These are phyloP conservation scores for Poecilia wingei DNA, from an alignment of 2,797 vertebrate species.

Conservation along the genomic window DNA sequence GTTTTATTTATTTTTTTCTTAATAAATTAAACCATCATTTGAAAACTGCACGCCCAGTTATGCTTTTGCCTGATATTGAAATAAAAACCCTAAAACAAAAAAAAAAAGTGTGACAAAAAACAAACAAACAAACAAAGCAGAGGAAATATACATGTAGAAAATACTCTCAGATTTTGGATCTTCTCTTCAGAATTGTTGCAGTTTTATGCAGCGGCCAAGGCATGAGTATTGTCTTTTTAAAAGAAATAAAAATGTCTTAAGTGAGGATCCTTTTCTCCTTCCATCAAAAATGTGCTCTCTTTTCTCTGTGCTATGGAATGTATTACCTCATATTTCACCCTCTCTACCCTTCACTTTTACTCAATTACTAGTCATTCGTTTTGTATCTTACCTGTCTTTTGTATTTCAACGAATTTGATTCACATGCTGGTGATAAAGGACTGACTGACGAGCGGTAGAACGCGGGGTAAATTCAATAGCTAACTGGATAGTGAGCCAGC, in stretches of 20 bases:
- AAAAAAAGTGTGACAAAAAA: not conserved
- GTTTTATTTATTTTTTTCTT: not conserved
- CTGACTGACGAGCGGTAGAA: conserved; percentile 13
- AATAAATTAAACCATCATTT: not conserved
- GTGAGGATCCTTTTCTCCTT: conserved; percentile 1
- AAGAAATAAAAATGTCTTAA: conserved; percentile 44
- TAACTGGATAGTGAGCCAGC: conserved; percentile 18
- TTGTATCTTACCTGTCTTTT: not conserved
- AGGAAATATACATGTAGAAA: not conserved
- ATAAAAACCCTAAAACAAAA: not conserved
- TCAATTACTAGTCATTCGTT: not conserved
- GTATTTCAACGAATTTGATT: not conserved
- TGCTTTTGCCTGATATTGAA: not conserved
- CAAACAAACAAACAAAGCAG: not conserved
- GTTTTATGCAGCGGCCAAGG: conserved; percentile 34
- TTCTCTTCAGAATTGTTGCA: conserved; percentile 46
- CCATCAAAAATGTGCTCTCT: not conserved
- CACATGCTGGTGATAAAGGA: conserved; percentile 3
- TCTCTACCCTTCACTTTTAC: not conserved
- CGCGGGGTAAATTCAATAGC: conserved; percentile 40
- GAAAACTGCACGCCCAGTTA: not conserved
- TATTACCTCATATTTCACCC: not conserved
- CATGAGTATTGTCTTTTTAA: conserved; percentile 26
- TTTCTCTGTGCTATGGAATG: conserved; percentile 6
- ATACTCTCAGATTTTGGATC: conserved; percentile 43